Base-by-base conservation (phyloP, 2,113 vertebrate genomes). In the Carettochelys insculpta region DNA sequence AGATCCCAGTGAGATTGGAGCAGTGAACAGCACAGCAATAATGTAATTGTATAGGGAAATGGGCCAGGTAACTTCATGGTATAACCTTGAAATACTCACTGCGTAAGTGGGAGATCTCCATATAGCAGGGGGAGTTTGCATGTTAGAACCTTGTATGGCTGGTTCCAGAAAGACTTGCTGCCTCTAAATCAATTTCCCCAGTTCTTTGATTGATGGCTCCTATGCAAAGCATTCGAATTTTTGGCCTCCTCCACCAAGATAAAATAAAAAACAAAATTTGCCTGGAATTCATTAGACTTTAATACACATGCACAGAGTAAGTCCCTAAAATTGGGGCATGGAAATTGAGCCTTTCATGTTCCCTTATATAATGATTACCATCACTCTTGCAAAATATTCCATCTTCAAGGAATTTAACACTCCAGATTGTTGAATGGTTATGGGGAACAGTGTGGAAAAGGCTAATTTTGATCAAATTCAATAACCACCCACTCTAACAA, bases 401-500 rank as follows among this genome's bases (percentile, higher is more conserved):
- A 47, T 90, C 86, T 87, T 78, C 50, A 79, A 50, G 75, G 38
- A 71, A 71, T 83, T 34, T 85, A 91, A 27, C 41, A 76, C 20
- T 89, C 71, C 27, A 82, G 91, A 90, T 3, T 14, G 45, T 61
- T 90, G 77, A 93, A 48, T 2, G 0, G 4, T n/a, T 80, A 58
- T 11, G 8, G 22, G 3, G 76, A 92, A 87, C 51, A 80, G 22
- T 68, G 12, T 0, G 17, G 51, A 80, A 56, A 96, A 94, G 83
- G 80, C 52, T 87, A 87, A 89, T 87, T 95, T 78, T 80, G 54
- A 95, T 91, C 2, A 0, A 93, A 95, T 92, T 90, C 87, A 76
- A 71, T 93, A 79, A 68, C 71, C 43, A 2, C 73, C 52, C 76
- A 6, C 45, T 77, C 85, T 58, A 92, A 94, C 92, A 96, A 95